Evolutionary conservation across 2,888 invertebrate species (phyloP).

Genomic region (Mongoloraphidia duomilia): DNA sequence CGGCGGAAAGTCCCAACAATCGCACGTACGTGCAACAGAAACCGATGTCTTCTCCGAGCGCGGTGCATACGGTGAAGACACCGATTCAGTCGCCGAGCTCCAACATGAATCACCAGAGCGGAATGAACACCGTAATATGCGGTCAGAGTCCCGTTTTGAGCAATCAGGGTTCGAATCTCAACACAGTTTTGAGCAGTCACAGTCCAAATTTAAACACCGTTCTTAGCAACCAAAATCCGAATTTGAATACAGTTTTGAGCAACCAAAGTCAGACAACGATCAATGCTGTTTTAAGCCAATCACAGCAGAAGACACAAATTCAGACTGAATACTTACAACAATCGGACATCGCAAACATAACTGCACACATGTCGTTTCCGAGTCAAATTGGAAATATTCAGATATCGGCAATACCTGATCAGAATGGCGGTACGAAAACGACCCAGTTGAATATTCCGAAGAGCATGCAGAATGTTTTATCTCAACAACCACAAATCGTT

Average conservation of each 20-base stretch:
- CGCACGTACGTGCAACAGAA: no score
- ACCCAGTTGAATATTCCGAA: background rate
- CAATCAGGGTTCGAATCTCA: conserved; percentile 15
- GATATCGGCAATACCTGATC: conserved; percentile 22
- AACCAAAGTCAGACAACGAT: conserved; percentile 21
- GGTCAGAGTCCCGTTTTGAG: no score
- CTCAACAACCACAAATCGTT: conserved; percentile 6
- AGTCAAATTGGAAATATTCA: conserved; percentile 28
- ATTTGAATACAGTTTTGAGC: conserved; percentile 23
- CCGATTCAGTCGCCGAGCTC: conserved; percentile 2
- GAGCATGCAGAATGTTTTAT: background rate
- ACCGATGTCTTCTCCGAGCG: no score
- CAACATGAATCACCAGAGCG: conserved; percentile 19
- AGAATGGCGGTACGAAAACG: conserved; percentile 11
- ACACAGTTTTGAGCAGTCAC: conserved; percentile 23
- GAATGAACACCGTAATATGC: conserved; percentile 12
- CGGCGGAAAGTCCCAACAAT: no score
- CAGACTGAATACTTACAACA: background rate
- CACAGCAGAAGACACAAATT: no score
- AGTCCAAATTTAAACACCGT: conserved; percentile 17
- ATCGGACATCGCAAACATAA: conserved; percentile 3
- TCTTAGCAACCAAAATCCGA: no score
- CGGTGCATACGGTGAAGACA: no score
- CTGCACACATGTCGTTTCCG: conserved; percentile 11
- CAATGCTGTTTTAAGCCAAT: no score